phyloP scores from a whole-genome alignment of 2,113 vertebrate species.

The Perca fluviatilis region DNA sequence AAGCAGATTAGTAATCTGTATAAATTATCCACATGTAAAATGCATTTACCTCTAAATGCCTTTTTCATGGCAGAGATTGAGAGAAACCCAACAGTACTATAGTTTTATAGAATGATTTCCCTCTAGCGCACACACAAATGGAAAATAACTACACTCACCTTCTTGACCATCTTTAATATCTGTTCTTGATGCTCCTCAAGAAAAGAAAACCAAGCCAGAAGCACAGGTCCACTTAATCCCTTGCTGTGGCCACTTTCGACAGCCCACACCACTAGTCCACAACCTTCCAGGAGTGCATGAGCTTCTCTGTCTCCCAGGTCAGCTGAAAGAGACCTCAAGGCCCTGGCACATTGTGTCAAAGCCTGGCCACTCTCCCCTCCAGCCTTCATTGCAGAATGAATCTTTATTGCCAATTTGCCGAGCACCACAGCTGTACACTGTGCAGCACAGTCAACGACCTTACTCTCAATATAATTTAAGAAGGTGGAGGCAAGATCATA shows the following conservation, averaged over 20 bases:
- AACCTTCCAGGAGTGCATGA: slow-evolving; percentile 84
- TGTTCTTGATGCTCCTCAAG: slow-evolving; percentile 80
- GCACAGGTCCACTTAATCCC: slow-evolving; percentile 52
- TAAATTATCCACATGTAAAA: background rate
- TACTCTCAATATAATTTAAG: slow-evolving; percentile 44
- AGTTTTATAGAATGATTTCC: background rate
- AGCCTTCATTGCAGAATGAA: slow-evolving; percentile 65
- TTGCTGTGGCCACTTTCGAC: slow-evolving; percentile 72
- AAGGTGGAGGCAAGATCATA: slow-evolving; percentile 67
- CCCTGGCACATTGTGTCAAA: slow-evolving; percentile 78
- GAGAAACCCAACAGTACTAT: background rate
- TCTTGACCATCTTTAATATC: slow-evolving; percentile 73
- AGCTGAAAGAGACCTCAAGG: slow-evolving; percentile 69
- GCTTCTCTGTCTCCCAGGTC: slow-evolving; percentile 52
- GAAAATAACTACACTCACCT: slow-evolving; percentile 64
- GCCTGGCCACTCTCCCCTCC: slow-evolving; percentile 3
- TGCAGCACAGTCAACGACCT: slow-evolving; percentile 25
- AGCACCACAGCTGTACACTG: slow-evolving; percentile 61
- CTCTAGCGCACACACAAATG: background rate
- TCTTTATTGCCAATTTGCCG: slow-evolving; percentile 70
- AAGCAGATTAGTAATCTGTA: background rate
- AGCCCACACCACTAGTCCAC: slow-evolving; percentile 83
- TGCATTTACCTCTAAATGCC: accelerated
- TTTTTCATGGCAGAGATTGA: background rate
- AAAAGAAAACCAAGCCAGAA: slow-evolving; percentile 85